A percentile compares a stretch with the other conserved stretches of the same genome.
Conservation (phyloP, 35 echinoderm and acorn worm genomes). For the Anneissia japonica region DNA sequence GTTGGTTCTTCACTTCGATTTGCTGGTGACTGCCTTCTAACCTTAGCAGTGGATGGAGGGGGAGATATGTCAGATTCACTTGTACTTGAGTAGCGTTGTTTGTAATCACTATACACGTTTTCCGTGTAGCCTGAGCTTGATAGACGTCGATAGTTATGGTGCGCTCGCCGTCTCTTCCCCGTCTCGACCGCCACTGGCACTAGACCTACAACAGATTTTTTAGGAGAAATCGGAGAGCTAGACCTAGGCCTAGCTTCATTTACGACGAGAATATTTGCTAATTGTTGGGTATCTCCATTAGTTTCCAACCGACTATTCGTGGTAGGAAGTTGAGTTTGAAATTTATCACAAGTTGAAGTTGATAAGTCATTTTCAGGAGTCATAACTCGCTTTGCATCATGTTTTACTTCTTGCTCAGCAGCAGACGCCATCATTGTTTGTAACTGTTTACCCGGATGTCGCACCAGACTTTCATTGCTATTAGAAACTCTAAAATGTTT, state of each 20-base stretch:
- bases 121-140: slow-evolving; percentile 96
- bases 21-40: neutral
- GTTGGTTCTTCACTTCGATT: neutral
- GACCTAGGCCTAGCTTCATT: neutral
- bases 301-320: neutral
- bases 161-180: slow-evolving; percentile 72
- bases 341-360: neutral
- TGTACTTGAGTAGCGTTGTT: slow-evolving; percentile 86
- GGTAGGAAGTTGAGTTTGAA: neutral
- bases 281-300: neutral
- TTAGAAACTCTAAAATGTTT: too few relatives aligned
- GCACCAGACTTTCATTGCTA: neutral
- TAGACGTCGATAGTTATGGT: slow-evolving; percentile 90
- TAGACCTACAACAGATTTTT: neutral
- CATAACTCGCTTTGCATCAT: neutral
- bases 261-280: neutral
- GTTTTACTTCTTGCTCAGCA: neutral
- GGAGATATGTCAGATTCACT: slow-evolving; percentile 90
- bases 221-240: neutral
- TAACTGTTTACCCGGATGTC: neutral
- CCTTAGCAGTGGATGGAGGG: slow-evolving; percentile 16
- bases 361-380: neutral
- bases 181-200: slow-evolving; percentile 5
- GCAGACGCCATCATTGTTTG: neutral
- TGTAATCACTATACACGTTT: slow-evolving; percentile 77